Conservation (phyloP, 2,888 invertebrate species). For the Sturmia bella region DNA sequence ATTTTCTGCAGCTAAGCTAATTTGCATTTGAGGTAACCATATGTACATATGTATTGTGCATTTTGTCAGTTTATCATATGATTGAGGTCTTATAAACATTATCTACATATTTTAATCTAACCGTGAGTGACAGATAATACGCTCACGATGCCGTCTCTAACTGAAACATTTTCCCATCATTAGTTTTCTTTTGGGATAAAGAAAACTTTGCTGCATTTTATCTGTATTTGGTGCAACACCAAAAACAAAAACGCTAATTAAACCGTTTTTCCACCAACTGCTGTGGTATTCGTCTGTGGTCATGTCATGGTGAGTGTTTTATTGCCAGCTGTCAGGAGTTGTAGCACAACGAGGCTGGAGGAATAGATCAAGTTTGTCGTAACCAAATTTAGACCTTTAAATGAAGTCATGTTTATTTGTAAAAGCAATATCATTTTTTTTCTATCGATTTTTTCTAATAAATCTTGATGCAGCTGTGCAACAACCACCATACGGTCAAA, state of each 20-base stretch:
- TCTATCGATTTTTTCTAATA: background rate
- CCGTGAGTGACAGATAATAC: too few species aligned
- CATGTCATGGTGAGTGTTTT: constrained; percentile 57
- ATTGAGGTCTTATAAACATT: too few species aligned
- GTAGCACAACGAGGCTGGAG: background rate
- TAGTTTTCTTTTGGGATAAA: too few species aligned
- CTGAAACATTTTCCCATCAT: too few species aligned
- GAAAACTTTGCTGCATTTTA: background rate
- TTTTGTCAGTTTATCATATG: too few species aligned
- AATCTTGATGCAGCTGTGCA: background rate
- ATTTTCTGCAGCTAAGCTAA: too few species aligned
- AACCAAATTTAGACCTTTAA: constrained; percentile 29
- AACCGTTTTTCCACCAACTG: constrained; percentile 43
- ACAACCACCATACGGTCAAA: background rate
- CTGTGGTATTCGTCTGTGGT: constrained; percentile 30
- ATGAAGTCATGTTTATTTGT: background rate
- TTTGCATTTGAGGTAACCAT: too few species aligned
- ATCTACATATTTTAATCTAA: too few species aligned
- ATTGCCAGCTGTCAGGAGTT: constrained; percentile 48
- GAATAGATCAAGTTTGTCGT: constrained; percentile 8
- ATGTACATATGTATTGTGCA: too few species aligned
- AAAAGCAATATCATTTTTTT: background rate
- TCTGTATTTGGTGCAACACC: constrained; percentile 33
- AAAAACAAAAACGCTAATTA: constrained; percentile 51
- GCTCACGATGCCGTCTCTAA: too few species aligned